Evolutionary conservation across 1,140 invertebrate species (phyloP).

Genomic region (Lanistes nyassanus): DNA sequence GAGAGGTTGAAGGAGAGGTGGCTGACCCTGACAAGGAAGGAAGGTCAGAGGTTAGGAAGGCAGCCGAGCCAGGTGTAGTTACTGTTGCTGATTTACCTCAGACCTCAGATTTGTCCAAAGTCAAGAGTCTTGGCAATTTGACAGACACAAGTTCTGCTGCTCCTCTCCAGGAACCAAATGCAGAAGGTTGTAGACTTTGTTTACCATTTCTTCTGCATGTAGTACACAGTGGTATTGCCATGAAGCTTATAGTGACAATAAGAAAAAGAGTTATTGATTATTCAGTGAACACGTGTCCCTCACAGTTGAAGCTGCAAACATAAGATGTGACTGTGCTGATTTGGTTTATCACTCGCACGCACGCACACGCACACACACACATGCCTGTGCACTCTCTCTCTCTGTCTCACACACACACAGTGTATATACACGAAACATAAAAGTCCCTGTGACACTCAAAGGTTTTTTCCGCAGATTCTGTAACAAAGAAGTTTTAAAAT

Average conservation of each 20-base stretch:
- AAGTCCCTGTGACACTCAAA: too few relatives aligned
- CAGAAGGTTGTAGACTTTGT: neutral
- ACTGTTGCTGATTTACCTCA: neutral
- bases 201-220: neutral
- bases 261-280: neutral
- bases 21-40: slow-evolving; percentile 28
- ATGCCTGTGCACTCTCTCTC: neutral
- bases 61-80: neutral
- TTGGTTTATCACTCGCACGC: neutral
- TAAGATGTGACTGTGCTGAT: neutral
- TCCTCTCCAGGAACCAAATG: neutral
- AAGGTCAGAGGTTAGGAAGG: slow-evolving; percentile 15
- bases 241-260: neutral
- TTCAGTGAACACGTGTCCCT: neutral
- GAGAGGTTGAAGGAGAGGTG: slow-evolving; percentile 25
- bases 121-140: too few relatives aligned
- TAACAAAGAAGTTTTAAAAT: too few relatives aligned
- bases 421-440: too few relatives aligned
- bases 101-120: neutral
- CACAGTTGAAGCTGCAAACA: neutral
- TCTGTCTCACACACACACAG: neutral
- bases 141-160: too few relatives aligned
- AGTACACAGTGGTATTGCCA: neutral
- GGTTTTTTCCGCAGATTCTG: too few relatives aligned
- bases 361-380: neutral